Conservation (phyloP, 2,113 vertebrate species). For the Otocyon megalotis region DNA sequence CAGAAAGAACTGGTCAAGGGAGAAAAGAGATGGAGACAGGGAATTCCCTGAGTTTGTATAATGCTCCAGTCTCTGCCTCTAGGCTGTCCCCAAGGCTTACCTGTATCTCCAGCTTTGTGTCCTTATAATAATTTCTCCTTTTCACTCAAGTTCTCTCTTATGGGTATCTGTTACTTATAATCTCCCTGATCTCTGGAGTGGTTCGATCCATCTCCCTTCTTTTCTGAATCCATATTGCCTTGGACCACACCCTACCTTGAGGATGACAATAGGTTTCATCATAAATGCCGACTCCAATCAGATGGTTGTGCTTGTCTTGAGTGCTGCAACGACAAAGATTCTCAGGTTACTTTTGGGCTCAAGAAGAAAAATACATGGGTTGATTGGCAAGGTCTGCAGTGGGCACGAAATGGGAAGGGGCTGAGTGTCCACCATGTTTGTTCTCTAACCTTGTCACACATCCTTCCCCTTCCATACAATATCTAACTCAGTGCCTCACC, state of each 20-base stretch:
- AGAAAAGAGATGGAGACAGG: background rate
- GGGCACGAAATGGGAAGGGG: background rate
- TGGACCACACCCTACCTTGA: background rate
- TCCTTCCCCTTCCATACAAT: background rate
- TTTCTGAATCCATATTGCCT: background rate
- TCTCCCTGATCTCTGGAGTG: background rate
- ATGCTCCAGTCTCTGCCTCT: background rate
- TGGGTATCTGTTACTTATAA: background rate
- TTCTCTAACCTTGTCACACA: background rate
- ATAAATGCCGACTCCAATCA: background rate
- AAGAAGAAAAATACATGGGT: background rate
- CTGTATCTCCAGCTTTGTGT: background rate
- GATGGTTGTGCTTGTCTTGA: background rate
- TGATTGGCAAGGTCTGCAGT: background rate
- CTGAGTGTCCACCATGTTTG: background rate
- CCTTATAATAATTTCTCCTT: background rate
- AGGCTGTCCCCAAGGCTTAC: background rate
- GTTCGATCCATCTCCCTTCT: background rate
- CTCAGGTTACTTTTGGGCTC: background rate
- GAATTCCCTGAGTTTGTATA: background rate
- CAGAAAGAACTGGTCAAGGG: background rate
- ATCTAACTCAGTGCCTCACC: background rate
- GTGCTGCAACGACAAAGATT: background rate
- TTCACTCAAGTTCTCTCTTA: background rate
- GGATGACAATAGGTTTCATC: background rate